Conservation (phyloP, 2,113 vertebrate genomes). For the Saccopteryx bilineata region DNA sequence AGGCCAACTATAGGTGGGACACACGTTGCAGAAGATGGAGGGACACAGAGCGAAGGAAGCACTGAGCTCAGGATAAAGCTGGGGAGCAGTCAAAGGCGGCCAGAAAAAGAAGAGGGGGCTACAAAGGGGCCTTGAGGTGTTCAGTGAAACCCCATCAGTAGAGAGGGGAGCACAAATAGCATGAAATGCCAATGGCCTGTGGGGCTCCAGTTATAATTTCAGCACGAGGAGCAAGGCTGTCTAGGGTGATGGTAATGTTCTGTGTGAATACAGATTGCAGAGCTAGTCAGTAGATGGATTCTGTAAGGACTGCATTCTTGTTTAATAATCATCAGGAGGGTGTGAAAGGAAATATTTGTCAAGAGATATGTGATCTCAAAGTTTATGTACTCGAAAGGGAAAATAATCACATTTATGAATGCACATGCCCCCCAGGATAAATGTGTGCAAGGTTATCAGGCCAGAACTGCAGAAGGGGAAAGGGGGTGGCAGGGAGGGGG, state of each 20-base stretch:
- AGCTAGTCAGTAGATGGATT: background rate
- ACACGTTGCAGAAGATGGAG: background rate
- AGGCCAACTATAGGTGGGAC: background rate
- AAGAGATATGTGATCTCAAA: background rate
- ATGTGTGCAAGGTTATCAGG: background rate
- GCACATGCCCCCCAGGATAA: background rate
- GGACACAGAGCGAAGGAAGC: too few species aligned
- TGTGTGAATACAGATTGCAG: background rate
- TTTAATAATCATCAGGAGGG: background rate
- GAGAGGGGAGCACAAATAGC: background rate
- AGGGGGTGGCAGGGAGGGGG: background rate
- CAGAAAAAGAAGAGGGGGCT: background rate
- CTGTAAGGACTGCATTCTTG: background rate
- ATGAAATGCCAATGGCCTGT: background rate
- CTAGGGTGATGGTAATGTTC: background rate
- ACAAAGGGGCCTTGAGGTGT: background rate
- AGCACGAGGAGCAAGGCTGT: background rate
- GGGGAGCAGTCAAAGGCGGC: background rate
- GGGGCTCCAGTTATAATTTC: background rate
- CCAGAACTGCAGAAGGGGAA: background rate
- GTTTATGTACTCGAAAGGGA: background rate
- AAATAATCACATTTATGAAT: background rate
- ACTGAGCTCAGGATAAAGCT: background rate
- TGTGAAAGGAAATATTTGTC: conserved; percentile 37
- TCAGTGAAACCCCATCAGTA: background rate